A percentile compares a stretch with the other conserved stretches of the same genome.
Conservation (phyloP, 2,113 vertebrate species). For the Rattus norvegicus region GRCr8 NC_086030.1:20287001-20287500, state of each 20-base stretch:
- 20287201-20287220: not conserved
- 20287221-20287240: not conserved
- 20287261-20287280: not conserved
- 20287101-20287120: not conserved
- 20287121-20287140: not conserved
- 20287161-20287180: not conserved
- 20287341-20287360: not conserved
- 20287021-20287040: not conserved
- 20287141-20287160: not conserved
- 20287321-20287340: not conserved
- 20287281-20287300: not conserved
- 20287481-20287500: not conserved
- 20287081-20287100: not conserved
- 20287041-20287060: not conserved
- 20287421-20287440: not conserved
- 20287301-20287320: not conserved
- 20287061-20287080: not conserved
- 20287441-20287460: not conserved
- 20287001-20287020: not conserved
- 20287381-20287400: not conserved
- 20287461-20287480: not conserved
- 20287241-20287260: not conserved
- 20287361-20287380: not conserved
- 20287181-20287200: not conserved
- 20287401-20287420: not conserved